Evolutionary conservation across 1,140 invertebrate species (phyloP).

Genomic region (Polypedilum pembai): DNA sequence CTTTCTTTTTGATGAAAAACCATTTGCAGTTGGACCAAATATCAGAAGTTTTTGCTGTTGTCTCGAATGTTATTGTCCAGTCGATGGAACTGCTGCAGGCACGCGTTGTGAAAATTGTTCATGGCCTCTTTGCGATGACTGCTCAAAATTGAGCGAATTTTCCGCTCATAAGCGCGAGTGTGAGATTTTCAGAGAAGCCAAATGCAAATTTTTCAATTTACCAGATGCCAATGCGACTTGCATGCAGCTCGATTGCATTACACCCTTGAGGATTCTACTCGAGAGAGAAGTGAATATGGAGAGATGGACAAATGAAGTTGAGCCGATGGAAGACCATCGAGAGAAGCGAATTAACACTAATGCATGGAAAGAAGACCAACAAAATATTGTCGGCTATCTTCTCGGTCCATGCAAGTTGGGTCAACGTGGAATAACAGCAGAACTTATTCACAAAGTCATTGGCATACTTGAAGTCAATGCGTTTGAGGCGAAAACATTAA

Average conservation of each 20-base stretch:
- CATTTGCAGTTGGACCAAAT: conserved; percentile 70
- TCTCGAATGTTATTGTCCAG: conserved; percentile 60
- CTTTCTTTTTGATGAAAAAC: conserved; percentile 60
- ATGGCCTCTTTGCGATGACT: conserved; percentile 69
- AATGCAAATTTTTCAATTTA: conserved; percentile 54
- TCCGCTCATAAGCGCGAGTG: conserved; percentile 57
- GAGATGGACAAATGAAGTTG: conserved; percentile 61
- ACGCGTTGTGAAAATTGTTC: conserved; percentile 58
- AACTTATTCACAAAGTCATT: conserved; percentile 64
- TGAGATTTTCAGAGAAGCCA: conserved; percentile 48
- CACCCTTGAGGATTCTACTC: conserved; percentile 62
- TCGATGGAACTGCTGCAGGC: conserved; percentile 47
- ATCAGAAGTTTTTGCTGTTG: conserved; percentile 58
- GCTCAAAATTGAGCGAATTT: conserved; percentile 36
- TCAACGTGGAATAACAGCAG: conserved; percentile 52
- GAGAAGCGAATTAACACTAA: conserved; percentile 49
- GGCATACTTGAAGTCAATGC: conserved; percentile 71
- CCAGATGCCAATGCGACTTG: conserved; percentile 52
- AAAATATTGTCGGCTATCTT: conserved; percentile 66
- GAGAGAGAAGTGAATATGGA: conserved; percentile 60
- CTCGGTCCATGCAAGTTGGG: conserved; percentile 61
- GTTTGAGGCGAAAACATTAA: conserved; percentile 57
- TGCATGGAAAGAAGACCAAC: conserved; percentile 61
- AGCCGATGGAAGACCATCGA: conserved; percentile 63
- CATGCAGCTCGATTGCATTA: conserved; percentile 70